Evolutionary conservation across 2,797 vertebrate genomes (phyloP).

Genomic region (Mallotus villosus): DNA sequence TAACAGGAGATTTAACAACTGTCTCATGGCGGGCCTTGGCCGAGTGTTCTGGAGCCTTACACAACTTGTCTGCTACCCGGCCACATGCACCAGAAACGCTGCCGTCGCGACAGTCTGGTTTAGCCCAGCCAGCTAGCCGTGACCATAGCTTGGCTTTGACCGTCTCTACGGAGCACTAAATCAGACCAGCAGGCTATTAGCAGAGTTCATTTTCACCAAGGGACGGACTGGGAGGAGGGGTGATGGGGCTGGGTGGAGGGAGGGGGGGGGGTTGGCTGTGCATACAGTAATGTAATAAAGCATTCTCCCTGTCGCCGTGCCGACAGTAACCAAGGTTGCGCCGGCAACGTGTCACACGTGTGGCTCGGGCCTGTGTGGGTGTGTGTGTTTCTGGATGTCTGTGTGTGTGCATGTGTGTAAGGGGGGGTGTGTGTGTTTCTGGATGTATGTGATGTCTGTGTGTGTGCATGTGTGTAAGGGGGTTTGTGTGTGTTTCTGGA

Average conservation of each 20-base stretch:
- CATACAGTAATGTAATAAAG: slow-evolving; percentile 22
- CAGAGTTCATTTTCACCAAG: slow-evolving; percentile 16
- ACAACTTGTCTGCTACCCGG: too few species aligned
- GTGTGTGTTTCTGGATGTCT: too few species aligned
- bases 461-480: neutral
- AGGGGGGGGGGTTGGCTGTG: neutral
- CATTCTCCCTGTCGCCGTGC: slow-evolving; percentile 12
- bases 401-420: too few species aligned
- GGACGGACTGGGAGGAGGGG: neutral
- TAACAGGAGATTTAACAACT: neutral
- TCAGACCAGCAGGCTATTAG: slow-evolving; percentile 17
- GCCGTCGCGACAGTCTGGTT: neutral
- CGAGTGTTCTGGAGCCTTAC: too few species aligned
- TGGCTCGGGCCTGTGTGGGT: neutral
- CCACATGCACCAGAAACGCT: neutral
- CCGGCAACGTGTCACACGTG: slow-evolving; percentile 6
- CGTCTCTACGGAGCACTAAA: slow-evolving; percentile 4
- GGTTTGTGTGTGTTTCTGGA: neutral
- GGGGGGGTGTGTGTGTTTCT: too few species aligned
- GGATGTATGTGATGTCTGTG: neutral
- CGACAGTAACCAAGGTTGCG: slow-evolving; percentile 18
- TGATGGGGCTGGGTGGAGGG: neutral
- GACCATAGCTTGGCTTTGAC: neutral
- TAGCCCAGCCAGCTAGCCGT: neutral
- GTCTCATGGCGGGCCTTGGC: too few species aligned